A percentile compares a stretch with the other conserved stretches of the same genome.
Evolutionary conservation across 2,797 vertebrate species (phyloP).

Genomic region (Manis pentadactyla): DNA sequence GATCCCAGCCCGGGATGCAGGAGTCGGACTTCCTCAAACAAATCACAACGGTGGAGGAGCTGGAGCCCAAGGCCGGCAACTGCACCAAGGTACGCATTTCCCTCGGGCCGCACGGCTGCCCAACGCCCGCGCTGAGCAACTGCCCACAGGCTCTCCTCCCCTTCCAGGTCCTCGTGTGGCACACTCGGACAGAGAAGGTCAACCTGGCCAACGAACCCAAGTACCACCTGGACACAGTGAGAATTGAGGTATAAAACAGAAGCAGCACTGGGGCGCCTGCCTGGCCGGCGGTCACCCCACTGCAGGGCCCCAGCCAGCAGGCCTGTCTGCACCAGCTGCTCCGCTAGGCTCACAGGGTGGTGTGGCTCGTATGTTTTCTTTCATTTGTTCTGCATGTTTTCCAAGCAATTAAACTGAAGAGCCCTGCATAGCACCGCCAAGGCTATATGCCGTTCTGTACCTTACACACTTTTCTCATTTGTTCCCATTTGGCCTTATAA

Average conservation of each 20-base stretch:
- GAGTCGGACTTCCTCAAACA: slow-evolving; percentile 99
- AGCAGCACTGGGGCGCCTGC: neutral
- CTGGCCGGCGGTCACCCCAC: neutral
- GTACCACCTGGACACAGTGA: slow-evolving; percentile 93
- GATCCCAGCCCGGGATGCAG: slow-evolving; percentile 99
- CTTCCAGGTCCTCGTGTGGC: slow-evolving; percentile 97
- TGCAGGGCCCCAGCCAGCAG: too few species aligned
- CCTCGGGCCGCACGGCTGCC: rapidly evolving
- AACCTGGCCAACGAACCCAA: slow-evolving; percentile 97
- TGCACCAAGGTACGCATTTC: slow-evolving; percentile 93
- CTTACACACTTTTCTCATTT: neutral
- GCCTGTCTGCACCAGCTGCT: too few species aligned
- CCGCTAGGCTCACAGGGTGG: slow-evolving; percentile 65
- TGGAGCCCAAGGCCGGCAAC: slow-evolving; percentile 98
- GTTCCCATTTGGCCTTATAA: slow-evolving; percentile 76
- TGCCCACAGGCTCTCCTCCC: slow-evolving; percentile 56
- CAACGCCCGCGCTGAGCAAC: neutral
- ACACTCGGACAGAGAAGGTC: slow-evolving; percentile 98
- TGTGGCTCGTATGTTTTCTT: slow-evolving; percentile 72
- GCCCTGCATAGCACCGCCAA: slow-evolving; percentile 69
- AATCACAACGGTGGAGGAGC: slow-evolving; percentile 96
- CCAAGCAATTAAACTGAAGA: slow-evolving; percentile 71
- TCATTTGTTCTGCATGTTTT: slow-evolving; percentile 86
- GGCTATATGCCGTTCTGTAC: slow-evolving; percentile 45
- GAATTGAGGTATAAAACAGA: slow-evolving; percentile 94